Evolutionary conservation across 2,113 vertebrate genomes (phyloP).

Genomic region (Furnarius figulus): DNA sequence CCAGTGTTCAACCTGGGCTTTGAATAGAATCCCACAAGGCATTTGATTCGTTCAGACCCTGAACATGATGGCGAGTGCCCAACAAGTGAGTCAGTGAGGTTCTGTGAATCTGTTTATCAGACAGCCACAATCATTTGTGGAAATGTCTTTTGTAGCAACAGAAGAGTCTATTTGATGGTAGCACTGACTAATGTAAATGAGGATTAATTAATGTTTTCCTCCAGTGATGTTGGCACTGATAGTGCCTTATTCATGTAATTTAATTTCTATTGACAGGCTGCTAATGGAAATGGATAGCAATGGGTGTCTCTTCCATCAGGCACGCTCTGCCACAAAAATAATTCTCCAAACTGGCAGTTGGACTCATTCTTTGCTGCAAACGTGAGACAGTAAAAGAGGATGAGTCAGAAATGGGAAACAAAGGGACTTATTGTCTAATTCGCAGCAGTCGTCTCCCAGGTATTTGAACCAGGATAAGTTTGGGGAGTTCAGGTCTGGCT

Average conservation of each 20-base stretch:
- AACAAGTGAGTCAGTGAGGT: constrained; percentile 36
- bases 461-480: neutral
- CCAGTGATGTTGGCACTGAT: constrained; percentile 69
- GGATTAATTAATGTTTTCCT: constrained; percentile 75
- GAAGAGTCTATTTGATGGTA: constrained; percentile 65
- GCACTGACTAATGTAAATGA: constrained; percentile 73
- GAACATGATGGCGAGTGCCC: neutral
- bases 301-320: constrained; percentile 62
- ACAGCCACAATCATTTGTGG: constrained; percentile 54
- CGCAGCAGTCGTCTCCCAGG: neutral
- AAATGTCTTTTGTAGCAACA: constrained; percentile 62
- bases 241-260: constrained; percentile 66
- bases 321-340: constrained; percentile 24
- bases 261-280: constrained; percentile 72
- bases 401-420: constrained; percentile 17
- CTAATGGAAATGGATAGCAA: constrained; percentile 68
- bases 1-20: neutral
- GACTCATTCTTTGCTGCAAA: constrained; percentile 10
- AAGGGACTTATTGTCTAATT: neutral
- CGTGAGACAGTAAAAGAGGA: neutral
- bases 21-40: constrained; percentile 22
- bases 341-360: constrained; percentile 32
- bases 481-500: neutral
- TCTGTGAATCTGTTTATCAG: constrained; percentile 65
- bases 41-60: neutral